A percentile compares a stretch with the other conserved stretches of the same genome.
These are phyloP conservation scores for Pseudomugil tenellus DNA, from an alignment of 2,797 vertebrate genomes.

Conservation along the genomic window DNA sequence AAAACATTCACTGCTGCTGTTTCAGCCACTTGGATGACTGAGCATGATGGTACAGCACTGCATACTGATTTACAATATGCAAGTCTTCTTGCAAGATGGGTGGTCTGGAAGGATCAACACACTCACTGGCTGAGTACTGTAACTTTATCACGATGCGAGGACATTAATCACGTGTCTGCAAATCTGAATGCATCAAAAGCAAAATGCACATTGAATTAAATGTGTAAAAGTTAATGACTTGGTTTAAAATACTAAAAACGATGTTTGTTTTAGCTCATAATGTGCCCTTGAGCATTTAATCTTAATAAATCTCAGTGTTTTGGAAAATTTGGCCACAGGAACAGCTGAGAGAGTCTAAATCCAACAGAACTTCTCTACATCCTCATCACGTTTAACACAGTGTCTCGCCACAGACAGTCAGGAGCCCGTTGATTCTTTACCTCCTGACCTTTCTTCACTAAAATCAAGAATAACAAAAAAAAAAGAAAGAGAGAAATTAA, in stretches of 20 bases:
- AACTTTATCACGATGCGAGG: slow-evolving; percentile 4
- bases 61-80: slow-evolving; percentile 38
- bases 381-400: slow-evolving; percentile 71
- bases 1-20: slow-evolving; percentile 47
- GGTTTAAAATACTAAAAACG: slow-evolving; percentile 14
- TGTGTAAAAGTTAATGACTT: slow-evolving; percentile 9
- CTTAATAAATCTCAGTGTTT: slow-evolving; percentile 27
- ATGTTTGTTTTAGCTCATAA: slow-evolving; percentile 15
- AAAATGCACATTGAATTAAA: slow-evolving; percentile 21
- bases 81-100: slow-evolving; percentile 36
- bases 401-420: slow-evolving; percentile 61
- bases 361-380: slow-evolving; percentile 59
- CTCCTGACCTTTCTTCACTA: slow-evolving; percentile 44
- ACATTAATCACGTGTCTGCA: slow-evolving; percentile 17
- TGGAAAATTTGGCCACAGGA: slow-evolving; percentile 26
- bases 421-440: slow-evolving; percentile 38
- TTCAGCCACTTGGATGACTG: slow-evolving; percentile 51
- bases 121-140: not conserved
- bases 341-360: slow-evolving; percentile 54
- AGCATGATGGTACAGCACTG: slow-evolving; percentile 21
- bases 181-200: slow-evolving; percentile 12
- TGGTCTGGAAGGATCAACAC: slow-evolving; percentile 29
- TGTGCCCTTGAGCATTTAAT: slow-evolving; percentile 30
- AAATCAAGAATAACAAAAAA: slow-evolving; percentile 27
- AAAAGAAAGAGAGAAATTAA: slow-evolving; percentile 44